Evolutionary conservation across 2,113 vertebrate species (phyloP).

Genomic region (Leptocoma aspasia): DNA sequence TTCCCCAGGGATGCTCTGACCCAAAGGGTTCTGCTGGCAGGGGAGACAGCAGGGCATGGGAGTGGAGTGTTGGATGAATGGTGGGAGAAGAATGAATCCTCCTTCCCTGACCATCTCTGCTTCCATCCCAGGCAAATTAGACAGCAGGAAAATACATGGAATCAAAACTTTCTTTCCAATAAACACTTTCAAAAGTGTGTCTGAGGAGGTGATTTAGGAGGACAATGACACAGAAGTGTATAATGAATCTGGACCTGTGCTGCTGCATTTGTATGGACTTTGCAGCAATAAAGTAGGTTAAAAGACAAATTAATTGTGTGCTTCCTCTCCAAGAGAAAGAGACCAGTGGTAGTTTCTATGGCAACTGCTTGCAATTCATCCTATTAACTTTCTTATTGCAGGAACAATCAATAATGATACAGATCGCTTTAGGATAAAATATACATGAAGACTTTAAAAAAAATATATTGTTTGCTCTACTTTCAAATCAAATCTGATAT

Average conservation of each 20-base stretch:
- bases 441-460: constrained; percentile 57
- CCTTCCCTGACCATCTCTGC: background rate
- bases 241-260: constrained; percentile 18
- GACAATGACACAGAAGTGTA: constrained; percentile 21
- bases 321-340: constrained; percentile 57
- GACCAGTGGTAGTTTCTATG: constrained; percentile 64
- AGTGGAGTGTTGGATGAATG: background rate
- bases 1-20: background rate
- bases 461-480: constrained; percentile 59
- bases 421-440: constrained; percentile 70
- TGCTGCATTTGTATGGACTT: constrained; percentile 28
- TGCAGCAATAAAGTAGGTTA: constrained; percentile 64
- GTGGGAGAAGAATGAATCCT: background rate
- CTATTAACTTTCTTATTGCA: constrained; percentile 71
- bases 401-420: constrained; percentile 69
- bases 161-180: constrained; percentile 37
- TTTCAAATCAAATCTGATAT: constrained; percentile 58
- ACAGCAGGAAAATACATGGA: background rate
- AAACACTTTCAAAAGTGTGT: constrained; percentile 12
- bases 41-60: background rate
- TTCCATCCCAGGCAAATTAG: background rate
- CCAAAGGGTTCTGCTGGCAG: background rate
- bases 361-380: constrained; percentile 69
- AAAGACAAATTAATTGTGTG: constrained; percentile 70
- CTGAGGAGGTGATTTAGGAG: constrained; percentile 42